phyloP scores from a whole-genome alignment of 2,797 vertebrate species.

The Cossypha caffra region DNA sequence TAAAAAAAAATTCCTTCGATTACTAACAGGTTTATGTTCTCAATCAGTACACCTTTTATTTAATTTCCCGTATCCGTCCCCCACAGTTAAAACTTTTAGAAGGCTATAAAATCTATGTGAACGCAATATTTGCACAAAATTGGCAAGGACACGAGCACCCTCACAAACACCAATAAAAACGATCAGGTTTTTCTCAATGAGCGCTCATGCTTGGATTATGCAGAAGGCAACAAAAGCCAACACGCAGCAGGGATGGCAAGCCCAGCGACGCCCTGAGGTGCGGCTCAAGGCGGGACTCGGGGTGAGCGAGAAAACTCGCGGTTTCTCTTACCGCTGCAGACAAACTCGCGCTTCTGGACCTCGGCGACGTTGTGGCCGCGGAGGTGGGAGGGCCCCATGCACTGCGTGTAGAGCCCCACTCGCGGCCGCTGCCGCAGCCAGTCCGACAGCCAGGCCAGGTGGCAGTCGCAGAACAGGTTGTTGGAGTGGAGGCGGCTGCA shows the following conservation, averaged over 20 bases:
- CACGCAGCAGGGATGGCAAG: too few relatives aligned
- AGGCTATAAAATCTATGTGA: rapidly evolving
- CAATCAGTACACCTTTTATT: background rate
- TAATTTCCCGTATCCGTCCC: background rate
- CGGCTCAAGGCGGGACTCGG: rapidly evolving
- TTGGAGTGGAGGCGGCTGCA: slow-evolving; percentile 95
- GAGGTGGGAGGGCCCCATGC: slow-evolving; percentile 90
- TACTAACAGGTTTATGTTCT: background rate
- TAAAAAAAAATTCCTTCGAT: background rate
- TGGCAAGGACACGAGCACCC: background rate
- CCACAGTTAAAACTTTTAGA: background rate
- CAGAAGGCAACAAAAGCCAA: background rate
- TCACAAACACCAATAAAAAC: rapidly evolving
- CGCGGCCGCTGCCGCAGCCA: slow-evolving; percentile 96
- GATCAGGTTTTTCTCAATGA: background rate
- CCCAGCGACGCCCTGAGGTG: too few relatives aligned
- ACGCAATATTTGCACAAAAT: background rate
- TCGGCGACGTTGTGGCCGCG: slow-evolving; percentile 96
- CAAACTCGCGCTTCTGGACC: slow-evolving; percentile 96
- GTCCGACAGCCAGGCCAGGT: slow-evolving; percentile 96
- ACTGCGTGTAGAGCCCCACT: slow-evolving; percentile 96
- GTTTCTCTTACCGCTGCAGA: slow-evolving; percentile 87
- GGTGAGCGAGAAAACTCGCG: rapidly evolving
- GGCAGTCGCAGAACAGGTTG: slow-evolving; percentile 95
- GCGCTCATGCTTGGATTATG: rapidly evolving